Evolutionary conservation across 2,797 vertebrate species (phyloP).

Genomic region (Protonibea diacanthus): DNA sequence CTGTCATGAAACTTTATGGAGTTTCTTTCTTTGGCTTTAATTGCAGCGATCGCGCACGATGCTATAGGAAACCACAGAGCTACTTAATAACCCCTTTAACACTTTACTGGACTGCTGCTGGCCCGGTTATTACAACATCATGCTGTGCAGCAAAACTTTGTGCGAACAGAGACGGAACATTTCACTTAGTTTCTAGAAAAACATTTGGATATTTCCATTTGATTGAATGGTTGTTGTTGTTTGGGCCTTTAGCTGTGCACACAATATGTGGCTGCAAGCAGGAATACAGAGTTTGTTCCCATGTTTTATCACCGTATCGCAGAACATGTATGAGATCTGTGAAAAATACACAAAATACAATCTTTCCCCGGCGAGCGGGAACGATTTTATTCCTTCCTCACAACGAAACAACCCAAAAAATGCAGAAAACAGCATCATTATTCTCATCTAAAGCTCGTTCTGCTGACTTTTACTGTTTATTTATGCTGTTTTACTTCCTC

Average conservation of each 20-base stretch:
- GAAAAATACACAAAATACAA: background rate
- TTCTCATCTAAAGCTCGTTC: slow-evolving; percentile 50
- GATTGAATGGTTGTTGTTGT: background rate
- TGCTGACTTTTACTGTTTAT: slow-evolving; percentile 67
- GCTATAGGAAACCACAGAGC: background rate
- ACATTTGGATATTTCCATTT: background rate
- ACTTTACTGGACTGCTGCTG: background rate
- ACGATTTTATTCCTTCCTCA: background rate
- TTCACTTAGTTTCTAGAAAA: background rate
- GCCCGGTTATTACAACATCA: background rate
- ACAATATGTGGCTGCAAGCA: background rate
- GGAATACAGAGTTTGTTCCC: background rate
- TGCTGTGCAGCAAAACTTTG: slow-evolving; percentile 8
- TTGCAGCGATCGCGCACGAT: background rate
- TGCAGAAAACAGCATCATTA: slow-evolving; percentile 39
- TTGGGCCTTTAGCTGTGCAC: background rate
- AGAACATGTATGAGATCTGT: background rate
- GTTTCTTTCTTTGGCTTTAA: background rate
- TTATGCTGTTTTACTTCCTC: slow-evolving; percentile 56
- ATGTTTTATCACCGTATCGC: background rate
- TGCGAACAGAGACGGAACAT: background rate
- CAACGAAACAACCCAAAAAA: slow-evolving; percentile 9
- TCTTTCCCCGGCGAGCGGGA: background rate
- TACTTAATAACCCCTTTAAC: slow-evolving; percentile 7
- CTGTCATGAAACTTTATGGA: slow-evolving; percentile 3